Base-by-base conservation (phyloP, 2,797 vertebrate genomes). In the Gymnopithys bicolor region DNA sequence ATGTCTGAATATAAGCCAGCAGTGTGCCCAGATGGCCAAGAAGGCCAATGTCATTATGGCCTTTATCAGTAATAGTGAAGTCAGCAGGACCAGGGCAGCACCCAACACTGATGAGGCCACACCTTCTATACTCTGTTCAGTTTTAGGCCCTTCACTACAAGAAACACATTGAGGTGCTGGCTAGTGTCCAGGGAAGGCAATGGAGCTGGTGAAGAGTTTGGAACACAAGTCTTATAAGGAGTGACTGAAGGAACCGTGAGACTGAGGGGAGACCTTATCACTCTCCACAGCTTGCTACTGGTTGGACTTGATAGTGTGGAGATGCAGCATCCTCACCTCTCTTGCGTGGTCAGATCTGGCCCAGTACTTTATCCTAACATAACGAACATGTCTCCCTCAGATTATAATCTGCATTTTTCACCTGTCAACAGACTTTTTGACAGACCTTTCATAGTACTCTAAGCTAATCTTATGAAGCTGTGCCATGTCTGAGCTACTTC, bases 31-130 rank as follows among this genome's bases (percentile, higher is more conserved):
- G 13, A 11, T 39, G 21, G 13, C 24, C 46, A 39, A 25, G 41
- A 60, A 41, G 27, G 25, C 11, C 22, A 52, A 11, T 4, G 19
- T 32, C 13, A 53, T 43, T 16, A 19, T 21, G 7, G 9, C 4
- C 35, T 55, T 2, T 16, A 35, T 27, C 35, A 71, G 10, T 2
- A 49, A 35, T 4, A 64, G 15, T 9, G 41, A 27, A 18, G 11
- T 18, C 32, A 56, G 10, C 6, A 71, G 43, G 27, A n/a, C 8
- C 39, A 68, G 11, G 33, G 13, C 27, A 49, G 10, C 51, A 37
- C 23, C n/a, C 2, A 0, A 5, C 16, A 28, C 23, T 37, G 13
- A 3, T 58, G 37, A 64, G 27, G 23, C 10, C 6, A 13, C 21
- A 10, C 18, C 32, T 63, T 5, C 7, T 55, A 16, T 43, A 5